phyloP scores from a whole-genome alignment of 1,140 invertebrate genomes.

The Trichonephila clavipes region DNA sequence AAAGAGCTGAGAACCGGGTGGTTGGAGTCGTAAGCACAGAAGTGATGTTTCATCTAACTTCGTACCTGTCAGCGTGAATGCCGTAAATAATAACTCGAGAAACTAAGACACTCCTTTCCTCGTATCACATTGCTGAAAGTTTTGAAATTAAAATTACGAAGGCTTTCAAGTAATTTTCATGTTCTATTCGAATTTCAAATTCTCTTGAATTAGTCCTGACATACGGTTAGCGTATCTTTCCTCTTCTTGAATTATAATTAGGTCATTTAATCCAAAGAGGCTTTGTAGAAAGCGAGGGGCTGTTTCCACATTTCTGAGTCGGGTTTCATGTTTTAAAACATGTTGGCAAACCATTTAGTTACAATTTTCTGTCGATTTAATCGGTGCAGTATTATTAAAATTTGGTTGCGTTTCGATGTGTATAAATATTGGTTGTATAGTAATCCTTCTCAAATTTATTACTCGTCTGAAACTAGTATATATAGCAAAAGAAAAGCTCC shows the following conservation, averaged over 20 bases:
- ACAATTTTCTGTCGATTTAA: too few species aligned
- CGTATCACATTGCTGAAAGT: neutral
- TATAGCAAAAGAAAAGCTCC: too few species aligned
- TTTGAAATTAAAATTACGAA: conserved; percentile 12
- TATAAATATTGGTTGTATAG: too few species aligned
- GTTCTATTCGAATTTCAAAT: conserved; percentile 27
- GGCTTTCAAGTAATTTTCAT: conserved; percentile 6
- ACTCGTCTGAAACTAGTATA: too few species aligned
- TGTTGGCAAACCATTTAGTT: neutral
- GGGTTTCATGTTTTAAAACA: neutral
- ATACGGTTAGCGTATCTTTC: neutral
- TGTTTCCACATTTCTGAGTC: neutral
- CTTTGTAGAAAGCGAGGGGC: neutral
- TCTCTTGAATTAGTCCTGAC: neutral
- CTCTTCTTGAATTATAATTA: conserved; percentile 4
- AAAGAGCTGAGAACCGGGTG: too few species aligned
- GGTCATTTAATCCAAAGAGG: conserved; percentile 25
- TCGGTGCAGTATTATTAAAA: too few species aligned
- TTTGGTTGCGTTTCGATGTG: too few species aligned
- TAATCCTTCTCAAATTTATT: too few species aligned
- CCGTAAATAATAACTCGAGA: neutral
- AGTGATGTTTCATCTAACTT: too few species aligned
- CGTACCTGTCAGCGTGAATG: too few species aligned
- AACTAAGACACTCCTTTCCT: neutral
- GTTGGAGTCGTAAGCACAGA: too few species aligned